Evolutionary conservation across 2,113 vertebrate genomes (phyloP).

Genomic region (Prionailurus bengalensis): DNA sequence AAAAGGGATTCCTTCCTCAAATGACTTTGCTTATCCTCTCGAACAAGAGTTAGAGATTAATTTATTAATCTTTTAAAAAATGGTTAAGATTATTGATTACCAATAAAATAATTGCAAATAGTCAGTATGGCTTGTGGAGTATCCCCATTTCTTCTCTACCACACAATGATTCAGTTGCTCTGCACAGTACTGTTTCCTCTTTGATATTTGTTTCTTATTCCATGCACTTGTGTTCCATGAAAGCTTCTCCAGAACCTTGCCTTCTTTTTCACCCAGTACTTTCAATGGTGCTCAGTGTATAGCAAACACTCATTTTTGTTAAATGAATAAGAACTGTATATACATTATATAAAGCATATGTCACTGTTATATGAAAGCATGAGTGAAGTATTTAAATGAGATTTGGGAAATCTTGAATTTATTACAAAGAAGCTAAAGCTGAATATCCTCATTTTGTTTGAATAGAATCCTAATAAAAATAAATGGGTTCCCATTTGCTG

Average conservation of each 20-base stretch:
- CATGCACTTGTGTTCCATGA: neutral
- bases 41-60: neutral
- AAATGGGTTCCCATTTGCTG: neutral
- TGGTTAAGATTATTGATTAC: neutral
- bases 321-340: neutral
- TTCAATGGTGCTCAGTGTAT: neutral
- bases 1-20: neutral
- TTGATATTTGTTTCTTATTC: neutral
- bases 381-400: slow-evolving; percentile 17
- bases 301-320: neutral
- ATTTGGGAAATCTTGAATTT: slow-evolving; percentile 1
- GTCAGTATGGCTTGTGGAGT: neutral
- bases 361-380: neutral
- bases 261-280: neutral
- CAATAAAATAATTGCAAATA: slow-evolving; percentile 13
- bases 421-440: neutral
- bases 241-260: neutral
- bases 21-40: neutral
- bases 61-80: neutral
- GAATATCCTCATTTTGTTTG: slow-evolving; percentile 12
- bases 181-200: neutral
- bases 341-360: neutral
- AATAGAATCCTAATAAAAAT: slow-evolving; percentile 23
- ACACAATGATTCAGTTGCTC: neutral
- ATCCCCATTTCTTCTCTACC: neutral